Base-by-base conservation (phyloP, 2,113 vertebrate genomes). In the western clawed frog (Xenopus tropicalis) region DNA sequence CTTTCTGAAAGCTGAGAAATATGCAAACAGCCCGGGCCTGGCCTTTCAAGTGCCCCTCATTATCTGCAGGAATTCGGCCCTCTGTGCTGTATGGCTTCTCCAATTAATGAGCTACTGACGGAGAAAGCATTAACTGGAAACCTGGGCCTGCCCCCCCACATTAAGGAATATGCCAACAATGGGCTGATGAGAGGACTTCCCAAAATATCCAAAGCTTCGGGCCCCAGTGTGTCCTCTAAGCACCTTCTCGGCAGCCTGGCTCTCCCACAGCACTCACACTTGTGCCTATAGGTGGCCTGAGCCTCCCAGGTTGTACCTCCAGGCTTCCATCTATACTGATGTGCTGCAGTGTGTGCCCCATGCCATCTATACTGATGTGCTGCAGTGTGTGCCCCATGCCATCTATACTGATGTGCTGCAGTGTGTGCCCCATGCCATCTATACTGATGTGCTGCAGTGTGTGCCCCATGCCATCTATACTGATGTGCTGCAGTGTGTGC, bases 81-180 rank as follows among this genome's bases (percentile, higher is more conserved):
- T 62, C 66, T 69, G 72, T 43, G 37, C 48, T 69, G 57, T 69
- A 58, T 62, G 64, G 72, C 66, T 69, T 23, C 58, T 65, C 57
- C 72, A 75, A 75, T 75, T 75, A 75, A 75, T 75, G 72, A 75
- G 43, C 69, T 75, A 75, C 57, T 75, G 72, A 75, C 62, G 65
- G 72, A 75, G 58, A 62, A 51, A 75, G 66, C 72, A 75, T 74
- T 74, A 74, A 74, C 72, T 75, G 66, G 72, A 68, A 75, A 72
- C 20, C 9, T 24, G 57, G 65, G 42, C 65, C 56, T 59, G 66
- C 68, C 67, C 58, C 57, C 72, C n/a, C 51, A 37, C 72, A 67
- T 48, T 42, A 19, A 59, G 43, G 67, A 67, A 74, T 68, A 74
- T 74, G 72, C 72, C 61, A 74, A 74, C 67, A 74, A 66, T 61